Evolutionary conservation across 1,140 invertebrate genomes (phyloP).

Genomic region (Eufriesea mexicana): DNA sequence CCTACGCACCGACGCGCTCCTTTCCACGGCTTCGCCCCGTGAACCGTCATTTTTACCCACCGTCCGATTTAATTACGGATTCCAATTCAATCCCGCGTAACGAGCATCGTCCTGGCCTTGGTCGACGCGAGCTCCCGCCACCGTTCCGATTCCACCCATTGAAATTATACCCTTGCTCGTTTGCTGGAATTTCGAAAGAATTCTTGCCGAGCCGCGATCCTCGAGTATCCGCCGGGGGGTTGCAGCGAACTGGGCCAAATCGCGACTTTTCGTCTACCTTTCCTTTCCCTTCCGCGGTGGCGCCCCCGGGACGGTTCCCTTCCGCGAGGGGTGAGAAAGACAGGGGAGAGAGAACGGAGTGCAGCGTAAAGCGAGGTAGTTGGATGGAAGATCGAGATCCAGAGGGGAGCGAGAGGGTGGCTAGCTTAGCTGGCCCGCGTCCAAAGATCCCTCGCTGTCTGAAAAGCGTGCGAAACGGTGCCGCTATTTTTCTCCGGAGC

Average conservation of each 20-base stretch:
- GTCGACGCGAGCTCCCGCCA: too few relatives aligned
- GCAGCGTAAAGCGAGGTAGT: neutral
- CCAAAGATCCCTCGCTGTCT: conserved; percentile 35
- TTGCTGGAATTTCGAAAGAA: too few relatives aligned
- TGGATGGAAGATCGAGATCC: conserved; percentile 13
- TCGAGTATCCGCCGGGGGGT: neutral
- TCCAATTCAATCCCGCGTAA: too few relatives aligned
- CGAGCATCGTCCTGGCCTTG: too few relatives aligned
- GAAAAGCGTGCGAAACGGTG: conserved; percentile 17
- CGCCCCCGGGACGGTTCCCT: neutral
- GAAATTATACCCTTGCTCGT: too few relatives aligned
- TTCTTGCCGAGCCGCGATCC: too few relatives aligned
- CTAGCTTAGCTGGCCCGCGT: conserved; percentile 10
- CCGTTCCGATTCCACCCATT: too few relatives aligned
- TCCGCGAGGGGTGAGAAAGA: too few relatives aligned
- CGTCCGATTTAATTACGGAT: too few relatives aligned
- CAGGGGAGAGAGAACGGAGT: conserved; percentile 32
- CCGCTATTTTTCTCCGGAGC: conserved; percentile 26
- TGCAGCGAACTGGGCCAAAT: conserved; percentile 10
- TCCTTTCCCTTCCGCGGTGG: conserved; percentile 9
- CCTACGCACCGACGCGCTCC: too few relatives aligned
- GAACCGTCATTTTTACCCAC: too few relatives aligned
- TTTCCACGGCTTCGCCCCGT: too few relatives aligned
- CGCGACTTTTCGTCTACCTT: conserved; percentile 31
- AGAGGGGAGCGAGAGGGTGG: conserved; percentile 19